phyloP scores from a whole-genome alignment of 1,140 invertebrate genomes.

The Drosophila tristis region DNA sequence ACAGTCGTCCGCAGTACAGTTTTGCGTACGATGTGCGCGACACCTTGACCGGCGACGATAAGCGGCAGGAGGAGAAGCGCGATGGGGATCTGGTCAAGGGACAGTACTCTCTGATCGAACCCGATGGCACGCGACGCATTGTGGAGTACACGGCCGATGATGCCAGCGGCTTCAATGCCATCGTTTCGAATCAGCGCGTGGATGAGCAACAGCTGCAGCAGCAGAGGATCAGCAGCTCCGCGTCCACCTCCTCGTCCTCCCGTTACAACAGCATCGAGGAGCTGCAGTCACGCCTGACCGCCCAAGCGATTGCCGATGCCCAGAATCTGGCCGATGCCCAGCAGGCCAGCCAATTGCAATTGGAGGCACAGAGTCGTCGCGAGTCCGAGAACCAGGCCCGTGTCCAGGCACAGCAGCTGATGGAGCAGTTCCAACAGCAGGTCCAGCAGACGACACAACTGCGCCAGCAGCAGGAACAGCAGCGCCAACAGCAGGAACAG shows the following conservation, averaged over 20 bases:
- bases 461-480: conserved; percentile 64
- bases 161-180: conserved; percentile 86
- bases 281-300: conserved; percentile 68
- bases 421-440: conserved; percentile 82
- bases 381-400: conserved; percentile 74
- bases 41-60: conserved; percentile 85
- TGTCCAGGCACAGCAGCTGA: conserved; percentile 74
- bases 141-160: conserved; percentile 86
- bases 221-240: conserved; percentile 20
- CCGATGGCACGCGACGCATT: conserved; percentile 86
- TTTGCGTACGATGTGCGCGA: conserved; percentile 85
- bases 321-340: conserved; percentile 67
- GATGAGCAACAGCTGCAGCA: conserved; percentile 53
- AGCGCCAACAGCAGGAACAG: conserved; percentile 72
- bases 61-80: conserved; percentile 85
- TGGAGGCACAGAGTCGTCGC: conserved; percentile 61
- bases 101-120: conserved; percentile 86
- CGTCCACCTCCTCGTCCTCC: conserved; percentile 26
- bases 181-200: conserved; percentile 86
- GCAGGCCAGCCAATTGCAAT: conserved; percentile 60
- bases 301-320: conserved; percentile 76
- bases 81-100: conserved; percentile 86
- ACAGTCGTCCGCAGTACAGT: conserved; percentile 85
- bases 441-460: conserved; percentile 69
- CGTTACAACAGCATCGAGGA: conserved; percentile 78